Conservation (phyloP, 2,797 vertebrate genomes). For the Benthosema pterotum region DNA sequence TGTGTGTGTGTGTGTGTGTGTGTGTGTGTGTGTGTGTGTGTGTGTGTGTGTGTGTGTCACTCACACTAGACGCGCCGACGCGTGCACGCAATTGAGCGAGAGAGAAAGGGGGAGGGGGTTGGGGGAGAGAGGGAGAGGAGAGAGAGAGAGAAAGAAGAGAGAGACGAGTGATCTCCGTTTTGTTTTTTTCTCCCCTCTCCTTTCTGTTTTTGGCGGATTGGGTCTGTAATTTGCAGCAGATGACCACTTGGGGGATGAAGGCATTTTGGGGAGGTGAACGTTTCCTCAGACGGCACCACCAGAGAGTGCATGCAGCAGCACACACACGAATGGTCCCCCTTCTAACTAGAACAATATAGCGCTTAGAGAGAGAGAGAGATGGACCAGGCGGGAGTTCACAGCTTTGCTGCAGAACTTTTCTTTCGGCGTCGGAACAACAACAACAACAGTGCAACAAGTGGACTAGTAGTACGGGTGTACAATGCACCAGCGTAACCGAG, state of each 20-base stretch:
- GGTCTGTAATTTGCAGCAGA: conserved; percentile 80
- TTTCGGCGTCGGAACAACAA: no score
- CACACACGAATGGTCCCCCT: conserved; percentile 28
- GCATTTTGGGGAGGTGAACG: conserved; percentile 65
- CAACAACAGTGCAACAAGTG: conserved; percentile 28
- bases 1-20: no score
- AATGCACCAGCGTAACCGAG: conserved; percentile 28
- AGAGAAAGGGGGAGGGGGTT: no score
- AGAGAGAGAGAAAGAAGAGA: conserved; percentile 30
- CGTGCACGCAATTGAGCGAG: no score
- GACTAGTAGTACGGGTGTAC: conserved; percentile 55
- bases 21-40: no score
- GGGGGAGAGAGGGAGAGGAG: conserved; percentile 4
- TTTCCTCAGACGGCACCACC: conserved; percentile 52
- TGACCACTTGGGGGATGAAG: conserved; percentile 79
- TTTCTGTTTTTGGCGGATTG: conserved; percentile 7
- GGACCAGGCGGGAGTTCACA: conserved; percentile 19
- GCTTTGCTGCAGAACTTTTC: neutral
- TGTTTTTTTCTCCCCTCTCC: conserved; percentile 6
- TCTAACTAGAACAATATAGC: conserved; percentile 29
- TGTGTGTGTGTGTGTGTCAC: no score
- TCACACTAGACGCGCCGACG: no score
- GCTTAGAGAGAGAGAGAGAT: conserved; percentile 30
- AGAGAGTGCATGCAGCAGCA: conserved; percentile 26
- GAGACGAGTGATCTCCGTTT: conserved; percentile 51